Evolutionary conservation across 2,888 invertebrate genomes (phyloP).

Genomic region (Vesta saturnalis): DNA sequence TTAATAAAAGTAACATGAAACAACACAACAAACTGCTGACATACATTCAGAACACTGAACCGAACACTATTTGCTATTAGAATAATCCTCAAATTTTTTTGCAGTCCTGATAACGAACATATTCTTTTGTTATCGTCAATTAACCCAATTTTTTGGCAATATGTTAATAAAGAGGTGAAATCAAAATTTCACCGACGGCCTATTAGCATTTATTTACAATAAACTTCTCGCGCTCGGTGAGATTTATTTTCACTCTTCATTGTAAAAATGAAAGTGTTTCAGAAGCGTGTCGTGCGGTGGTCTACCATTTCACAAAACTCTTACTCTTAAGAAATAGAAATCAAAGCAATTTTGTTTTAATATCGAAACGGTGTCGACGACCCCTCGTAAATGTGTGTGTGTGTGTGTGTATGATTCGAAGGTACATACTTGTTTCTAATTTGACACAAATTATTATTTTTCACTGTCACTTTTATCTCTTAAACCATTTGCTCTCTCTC

Average conservation of each 20-base stretch:
- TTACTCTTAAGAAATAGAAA: conserved; percentile 39
- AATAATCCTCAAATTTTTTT: conserved; percentile 14
- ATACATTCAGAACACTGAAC: conserved; percentile 61
- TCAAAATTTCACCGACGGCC: conserved; percentile 18
- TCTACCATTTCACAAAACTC: conserved; percentile 32
- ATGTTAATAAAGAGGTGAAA: conserved; percentile 2
- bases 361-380: conserved; percentile 41
- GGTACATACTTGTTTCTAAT: conserved; percentile 45
- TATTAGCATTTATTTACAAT: conserved; percentile 18
- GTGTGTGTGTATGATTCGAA: conserved; percentile 30
- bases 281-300: conserved; percentile 34
- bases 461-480: conserved; percentile 47
- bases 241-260: conserved; percentile 39
- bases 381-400: too few relatives aligned
- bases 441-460: conserved; percentile 43
- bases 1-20: conserved; percentile 64
- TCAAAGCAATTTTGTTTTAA: conserved; percentile 35
- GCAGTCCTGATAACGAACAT: background rate
- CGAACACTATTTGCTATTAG: conserved; percentile 32
- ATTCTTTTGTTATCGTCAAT: background rate
- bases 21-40: conserved; percentile 59
- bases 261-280: conserved; percentile 42
- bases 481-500: conserved; percentile 23
- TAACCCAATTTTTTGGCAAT: background rate
- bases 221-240: conserved; percentile 17